These are phyloP conservation scores for Epinephelus cyanopodus DNA, from an alignment of 2,113 vertebrate genomes.

Conservation along the genomic window DNA sequence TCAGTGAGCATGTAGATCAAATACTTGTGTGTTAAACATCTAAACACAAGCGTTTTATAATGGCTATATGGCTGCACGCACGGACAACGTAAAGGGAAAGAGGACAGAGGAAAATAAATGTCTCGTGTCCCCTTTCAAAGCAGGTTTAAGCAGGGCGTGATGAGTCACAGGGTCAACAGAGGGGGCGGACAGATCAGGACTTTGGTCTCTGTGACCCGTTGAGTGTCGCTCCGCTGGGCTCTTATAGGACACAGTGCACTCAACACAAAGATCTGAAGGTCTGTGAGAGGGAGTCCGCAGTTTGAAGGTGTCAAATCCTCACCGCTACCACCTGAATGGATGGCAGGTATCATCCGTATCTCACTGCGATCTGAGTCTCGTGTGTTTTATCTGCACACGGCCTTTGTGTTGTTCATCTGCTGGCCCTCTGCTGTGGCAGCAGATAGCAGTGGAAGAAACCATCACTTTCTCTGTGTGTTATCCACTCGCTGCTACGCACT, in stretches of 20 bases:
- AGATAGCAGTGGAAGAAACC: neutral
- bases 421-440: neutral
- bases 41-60: neutral
- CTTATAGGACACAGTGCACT: neutral
- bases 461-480: slow-evolving; percentile 40
- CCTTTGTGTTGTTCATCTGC: slow-evolving; percentile 35
- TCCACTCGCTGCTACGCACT: neutral
- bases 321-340: neutral
- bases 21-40: neutral
- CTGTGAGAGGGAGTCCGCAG: neutral
- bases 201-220: neutral
- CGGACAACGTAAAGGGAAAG: neutral
- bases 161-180: slow-evolving; percentile 10
- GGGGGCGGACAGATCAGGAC: slow-evolving; percentile 26
- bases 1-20: neutral
- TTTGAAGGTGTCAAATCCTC: neutral
- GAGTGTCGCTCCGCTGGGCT: slow-evolving; percentile 6
- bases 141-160: slow-evolving; percentile 15
- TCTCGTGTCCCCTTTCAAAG: slow-evolving; percentile 9
- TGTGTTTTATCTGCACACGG: neutral
- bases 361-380: neutral
- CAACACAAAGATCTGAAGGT: neutral
- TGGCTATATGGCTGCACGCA: neutral
- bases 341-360: neutral
- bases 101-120: too few relatives aligned